phyloP scores from a whole-genome alignment of 92 coral and sea anemone genomes.

The Umimayanthus kanabou region DNA sequence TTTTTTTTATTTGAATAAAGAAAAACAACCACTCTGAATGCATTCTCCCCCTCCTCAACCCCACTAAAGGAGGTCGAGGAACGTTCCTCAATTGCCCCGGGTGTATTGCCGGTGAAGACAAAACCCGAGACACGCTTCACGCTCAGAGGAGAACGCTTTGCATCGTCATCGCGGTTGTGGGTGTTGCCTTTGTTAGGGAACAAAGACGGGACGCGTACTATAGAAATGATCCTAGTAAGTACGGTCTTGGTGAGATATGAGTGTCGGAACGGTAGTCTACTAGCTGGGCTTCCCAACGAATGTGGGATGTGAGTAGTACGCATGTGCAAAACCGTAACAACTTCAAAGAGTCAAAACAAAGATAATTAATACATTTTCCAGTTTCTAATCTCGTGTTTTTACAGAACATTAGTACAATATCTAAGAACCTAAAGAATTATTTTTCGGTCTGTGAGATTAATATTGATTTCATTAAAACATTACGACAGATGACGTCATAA shows the following conservation, averaged over 20 bases:
- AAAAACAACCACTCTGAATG: conserved; percentile 60
- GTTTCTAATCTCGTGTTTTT: not conserved
- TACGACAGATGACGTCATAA: not conserved
- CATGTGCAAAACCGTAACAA: not conserved
- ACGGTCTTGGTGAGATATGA: not conserved
- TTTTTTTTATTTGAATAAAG: no score
- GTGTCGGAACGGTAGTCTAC: not conserved
- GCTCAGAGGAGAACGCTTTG: conserved; percentile 82
- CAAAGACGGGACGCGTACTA: conserved; percentile 96
- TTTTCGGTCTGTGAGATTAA: not conserved
- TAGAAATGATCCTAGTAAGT: conserved; percentile 81
- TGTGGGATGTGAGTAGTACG: conserved; percentile 1
- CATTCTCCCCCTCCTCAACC: conserved; percentile 73
- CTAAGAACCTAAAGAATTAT: not conserved
- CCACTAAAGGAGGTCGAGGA: conserved; percentile 56
- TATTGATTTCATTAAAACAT: not conserved
- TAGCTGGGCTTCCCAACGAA: not conserved
- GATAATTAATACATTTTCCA: not conserved
- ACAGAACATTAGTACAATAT: not conserved
- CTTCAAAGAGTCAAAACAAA: not conserved
- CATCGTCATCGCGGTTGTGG: conserved; percentile 84
- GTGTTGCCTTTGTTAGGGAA: conserved; percentile 68
- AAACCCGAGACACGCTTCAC: conserved; percentile 76
- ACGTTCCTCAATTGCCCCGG: conserved; percentile 78
- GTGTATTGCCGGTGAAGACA: conserved; percentile 68